Base-by-base conservation (phyloP, 2,113 vertebrate species). In the Catharus minimus region DNA sequence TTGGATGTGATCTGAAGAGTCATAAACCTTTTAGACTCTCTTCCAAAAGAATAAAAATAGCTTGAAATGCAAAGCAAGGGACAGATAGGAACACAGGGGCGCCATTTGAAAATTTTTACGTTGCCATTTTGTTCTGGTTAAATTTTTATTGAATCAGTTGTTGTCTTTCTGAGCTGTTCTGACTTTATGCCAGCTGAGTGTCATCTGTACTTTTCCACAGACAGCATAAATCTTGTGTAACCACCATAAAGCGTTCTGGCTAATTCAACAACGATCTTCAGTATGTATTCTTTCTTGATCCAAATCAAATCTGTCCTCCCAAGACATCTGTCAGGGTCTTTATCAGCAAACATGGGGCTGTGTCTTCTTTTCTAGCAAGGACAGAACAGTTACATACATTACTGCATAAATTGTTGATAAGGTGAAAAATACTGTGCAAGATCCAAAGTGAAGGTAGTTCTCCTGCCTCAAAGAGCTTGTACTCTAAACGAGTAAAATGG, bases 71-170 rank as follows among this genome's bases (percentile, higher is more conserved):
- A 57, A 49, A 82, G 14, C 26, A 52, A 36, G 60, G 66, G 78
- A 47, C 39, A 30, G 27, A 66, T 58, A 76, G 14, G 84, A 89
- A 47, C 24, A 46, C 32, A 36, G 1, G 1, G 3, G 39, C 44
- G 7, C 53, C 44, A 71, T 86, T 55, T 92, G n/a, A 55, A 88
- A 69, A 19, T 38, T 36, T 75, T 53, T 13, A 64, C 77, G 61
- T 83, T 94, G 47, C 53, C 62, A 3, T 86, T 92, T 74, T 93
- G 43, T 74, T 83, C 64, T 93, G 64, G 43, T 92, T 90, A 71
- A 44, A 33, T 86, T 94, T 86, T 71, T 94, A 84, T 86, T 81
- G 69, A 88, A 75, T 93, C 62, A 53, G 52, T 81, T 93, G 66
- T 84, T 89, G 44, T 74, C 79, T 86, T 68, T 88, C 73, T 86